These are phyloP conservation scores for Crematogaster levior DNA, from an alignment of 2,888 invertebrate genomes.

Conservation along the genomic window DNA sequence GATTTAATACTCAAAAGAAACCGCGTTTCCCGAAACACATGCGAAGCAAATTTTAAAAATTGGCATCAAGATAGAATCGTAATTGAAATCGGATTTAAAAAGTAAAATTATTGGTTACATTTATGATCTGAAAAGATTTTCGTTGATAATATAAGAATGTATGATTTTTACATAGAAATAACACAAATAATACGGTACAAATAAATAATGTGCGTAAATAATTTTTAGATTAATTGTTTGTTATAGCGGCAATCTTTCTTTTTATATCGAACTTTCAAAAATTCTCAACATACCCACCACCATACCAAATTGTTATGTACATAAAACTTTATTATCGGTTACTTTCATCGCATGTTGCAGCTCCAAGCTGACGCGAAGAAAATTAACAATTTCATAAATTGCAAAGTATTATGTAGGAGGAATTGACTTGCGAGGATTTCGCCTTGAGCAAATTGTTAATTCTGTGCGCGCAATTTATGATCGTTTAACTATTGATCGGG, in stretches of 20 bases:
- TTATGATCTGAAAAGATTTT: neutral
- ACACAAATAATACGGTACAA: too few relatives aligned
- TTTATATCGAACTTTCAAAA: neutral
- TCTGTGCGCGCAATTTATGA: neutral
- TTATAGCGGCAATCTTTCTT: neutral
- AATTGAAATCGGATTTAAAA: neutral
- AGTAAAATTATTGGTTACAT: neutral
- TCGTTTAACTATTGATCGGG: neutral
- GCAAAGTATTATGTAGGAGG: neutral
- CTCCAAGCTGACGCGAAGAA: constrained; percentile 20
- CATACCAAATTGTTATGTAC: too few relatives aligned
- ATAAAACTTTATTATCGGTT: neutral
- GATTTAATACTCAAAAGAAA: constrained; percentile 2
- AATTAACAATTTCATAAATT: constrained; percentile 49
- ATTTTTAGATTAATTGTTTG: too few relatives aligned
- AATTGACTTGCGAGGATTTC: neutral
- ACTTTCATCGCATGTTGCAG: neutral
- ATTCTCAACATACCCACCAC: too few relatives aligned
- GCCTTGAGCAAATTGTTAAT: neutral
- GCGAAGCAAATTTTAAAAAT: neutral
- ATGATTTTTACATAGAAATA: neutral
- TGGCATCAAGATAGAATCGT: neutral
- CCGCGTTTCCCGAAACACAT: neutral
- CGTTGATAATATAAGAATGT: neutral
- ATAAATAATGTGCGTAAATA: too few relatives aligned